Conservation (phyloP, 2,797 vertebrate species). For the Darevskia nairensis region DNA sequence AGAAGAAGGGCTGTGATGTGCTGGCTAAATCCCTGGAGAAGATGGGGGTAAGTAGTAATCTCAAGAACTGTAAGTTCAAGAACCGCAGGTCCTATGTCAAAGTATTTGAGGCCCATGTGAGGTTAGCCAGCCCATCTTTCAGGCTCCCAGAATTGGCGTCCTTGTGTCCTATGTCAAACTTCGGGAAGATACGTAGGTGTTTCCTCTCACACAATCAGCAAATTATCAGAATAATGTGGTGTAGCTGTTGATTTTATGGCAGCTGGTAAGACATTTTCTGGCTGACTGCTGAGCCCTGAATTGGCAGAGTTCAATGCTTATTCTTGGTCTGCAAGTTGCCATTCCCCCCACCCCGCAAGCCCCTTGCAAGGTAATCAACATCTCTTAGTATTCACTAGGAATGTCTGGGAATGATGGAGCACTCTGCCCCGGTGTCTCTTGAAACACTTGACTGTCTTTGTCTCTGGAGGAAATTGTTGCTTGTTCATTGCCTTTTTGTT, state of each 20-base stretch:
- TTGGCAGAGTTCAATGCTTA: not conserved
- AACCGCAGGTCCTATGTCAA: too few species aligned
- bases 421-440: not conserved
- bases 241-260: not conserved
- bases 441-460: not conserved
- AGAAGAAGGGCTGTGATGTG: conserved; percentile 98
- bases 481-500: not conserved
- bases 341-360: too few species aligned
- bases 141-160: not conserved
- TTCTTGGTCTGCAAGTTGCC: too few species aligned
- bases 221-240: not conserved
- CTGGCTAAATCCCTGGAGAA: conserved; percentile 98
- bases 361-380: not conserved
- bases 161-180: not conserved
- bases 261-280: not conserved
- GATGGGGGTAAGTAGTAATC: conserved; percentile 89
- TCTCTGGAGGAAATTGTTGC: not conserved
- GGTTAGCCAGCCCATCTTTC: not conserved
- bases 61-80: too few species aligned
- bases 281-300: not conserved
- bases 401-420: not conserved
- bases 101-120: not conserved
- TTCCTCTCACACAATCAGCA: not conserved
- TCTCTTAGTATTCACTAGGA: not conserved
- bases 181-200: not conserved